phyloP scores from a whole-genome alignment of 2,113 vertebrate species.

The Megaleporinus macrocephalus region DNA sequence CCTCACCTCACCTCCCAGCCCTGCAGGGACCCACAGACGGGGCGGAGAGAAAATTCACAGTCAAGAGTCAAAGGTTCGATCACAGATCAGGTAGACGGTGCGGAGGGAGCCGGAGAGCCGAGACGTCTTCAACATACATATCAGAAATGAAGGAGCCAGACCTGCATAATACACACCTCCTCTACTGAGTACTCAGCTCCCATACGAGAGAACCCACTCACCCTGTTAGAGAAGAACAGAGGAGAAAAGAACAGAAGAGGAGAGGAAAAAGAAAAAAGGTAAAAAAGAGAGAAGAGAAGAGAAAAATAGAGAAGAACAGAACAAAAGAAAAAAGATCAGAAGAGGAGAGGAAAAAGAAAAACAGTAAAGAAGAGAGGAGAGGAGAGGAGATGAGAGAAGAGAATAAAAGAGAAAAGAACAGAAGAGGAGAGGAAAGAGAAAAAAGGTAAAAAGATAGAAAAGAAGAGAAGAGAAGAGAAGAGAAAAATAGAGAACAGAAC shows the following conservation, averaged over 20 bases:
- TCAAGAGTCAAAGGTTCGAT: constrained; percentile 27
- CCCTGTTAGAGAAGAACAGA: neutral
- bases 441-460: neutral
- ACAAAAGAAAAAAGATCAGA: neutral
- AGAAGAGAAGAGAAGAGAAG: neutral
- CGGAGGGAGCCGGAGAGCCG: constrained; percentile 14
- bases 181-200: constrained; percentile 22
- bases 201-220: neutral
- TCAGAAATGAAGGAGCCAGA: constrained; percentile 8
- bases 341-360: neutral
- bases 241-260: neutral
- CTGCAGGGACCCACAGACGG: neutral
- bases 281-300: neutral
- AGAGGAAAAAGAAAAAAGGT: neutral
- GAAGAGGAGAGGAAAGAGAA: neutral
- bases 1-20: neutral
- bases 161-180: constrained; percentile 15
- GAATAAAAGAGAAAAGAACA: too few species aligned
- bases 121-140: neutral
- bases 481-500: neutral
- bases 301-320: neutral
- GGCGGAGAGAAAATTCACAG: neutral
- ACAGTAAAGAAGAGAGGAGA: neutral
- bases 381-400: neutral
- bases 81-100: neutral